Conservation (phyloP, 2,888 invertebrate species). For the Nemoura dubitans region DNA sequence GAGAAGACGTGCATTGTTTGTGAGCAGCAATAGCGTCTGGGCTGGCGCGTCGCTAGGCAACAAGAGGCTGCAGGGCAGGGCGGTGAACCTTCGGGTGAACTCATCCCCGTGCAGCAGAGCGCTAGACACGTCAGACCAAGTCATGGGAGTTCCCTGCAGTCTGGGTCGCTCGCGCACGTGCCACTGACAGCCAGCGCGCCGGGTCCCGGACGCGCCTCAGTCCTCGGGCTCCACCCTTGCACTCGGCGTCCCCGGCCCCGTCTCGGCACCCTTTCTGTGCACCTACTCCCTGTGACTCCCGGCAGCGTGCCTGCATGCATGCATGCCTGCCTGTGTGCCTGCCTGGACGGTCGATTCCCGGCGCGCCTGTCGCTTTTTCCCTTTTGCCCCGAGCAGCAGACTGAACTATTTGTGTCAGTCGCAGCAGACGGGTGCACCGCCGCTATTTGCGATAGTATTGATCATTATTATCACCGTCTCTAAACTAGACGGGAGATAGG, state of each 20-base stretch:
- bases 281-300: background rate
- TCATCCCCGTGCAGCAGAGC: background rate
- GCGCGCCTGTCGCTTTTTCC: background rate
- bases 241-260: too few relatives aligned
- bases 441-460: constrained; percentile 4
- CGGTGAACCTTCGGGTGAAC: background rate
- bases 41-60: background rate
- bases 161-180: background rate
- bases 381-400: background rate
- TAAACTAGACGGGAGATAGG: background rate
- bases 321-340: background rate
- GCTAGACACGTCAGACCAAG: too few relatives aligned
- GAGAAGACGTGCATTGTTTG: background rate
- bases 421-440: background rate
- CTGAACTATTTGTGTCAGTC: background rate
- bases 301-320: background rate
- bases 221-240: too few relatives aligned
- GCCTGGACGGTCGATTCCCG: background rate
- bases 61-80: background rate
- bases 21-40: background rate
- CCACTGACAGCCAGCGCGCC: background rate
- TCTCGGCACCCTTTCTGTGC: too few relatives aligned
- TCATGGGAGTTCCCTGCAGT: background rate
- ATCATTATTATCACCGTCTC: background rate
- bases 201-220: too few relatives aligned